Conservation (phyloP, 2,797 vertebrate species). For the Netta rufina region DNA sequence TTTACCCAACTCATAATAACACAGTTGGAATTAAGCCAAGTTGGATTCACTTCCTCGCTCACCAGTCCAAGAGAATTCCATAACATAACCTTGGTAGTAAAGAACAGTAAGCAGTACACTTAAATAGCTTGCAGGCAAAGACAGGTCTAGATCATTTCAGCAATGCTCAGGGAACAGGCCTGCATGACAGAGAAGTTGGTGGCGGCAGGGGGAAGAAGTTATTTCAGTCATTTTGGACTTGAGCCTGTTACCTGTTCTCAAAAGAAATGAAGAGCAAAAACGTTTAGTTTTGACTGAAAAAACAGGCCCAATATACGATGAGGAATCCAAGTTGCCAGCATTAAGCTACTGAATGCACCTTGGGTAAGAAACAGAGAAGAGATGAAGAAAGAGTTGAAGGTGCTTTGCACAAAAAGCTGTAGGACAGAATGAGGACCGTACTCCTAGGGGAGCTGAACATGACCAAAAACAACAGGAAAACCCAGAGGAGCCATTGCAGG, state of each 20-base stretch:
- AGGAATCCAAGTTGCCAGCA: neutral
- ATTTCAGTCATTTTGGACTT: neutral
- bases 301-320: neutral
- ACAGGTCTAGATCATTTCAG: neutral
- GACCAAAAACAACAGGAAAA: neutral
- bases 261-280: neutral
- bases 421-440: neutral
- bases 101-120: neutral
- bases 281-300: neutral
- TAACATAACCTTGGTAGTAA: neutral
- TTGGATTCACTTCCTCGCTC: neutral
- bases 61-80: neutral
- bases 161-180: neutral
- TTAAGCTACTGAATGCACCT: neutral
- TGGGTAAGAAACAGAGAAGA: neutral
- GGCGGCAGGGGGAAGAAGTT: neutral
- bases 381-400: neutral
- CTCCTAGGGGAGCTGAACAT: neutral
- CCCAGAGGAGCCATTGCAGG: neutral
- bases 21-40: neutral
- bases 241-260: neutral
- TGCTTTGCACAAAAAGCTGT: neutral
- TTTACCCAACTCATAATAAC: neutral
- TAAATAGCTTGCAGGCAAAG: neutral
- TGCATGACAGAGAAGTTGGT: neutral